These are phyloP conservation scores for Sycophila sp. DNA, from an alignment of 1,140 invertebrate species.

Conservation along the genomic window DNA sequence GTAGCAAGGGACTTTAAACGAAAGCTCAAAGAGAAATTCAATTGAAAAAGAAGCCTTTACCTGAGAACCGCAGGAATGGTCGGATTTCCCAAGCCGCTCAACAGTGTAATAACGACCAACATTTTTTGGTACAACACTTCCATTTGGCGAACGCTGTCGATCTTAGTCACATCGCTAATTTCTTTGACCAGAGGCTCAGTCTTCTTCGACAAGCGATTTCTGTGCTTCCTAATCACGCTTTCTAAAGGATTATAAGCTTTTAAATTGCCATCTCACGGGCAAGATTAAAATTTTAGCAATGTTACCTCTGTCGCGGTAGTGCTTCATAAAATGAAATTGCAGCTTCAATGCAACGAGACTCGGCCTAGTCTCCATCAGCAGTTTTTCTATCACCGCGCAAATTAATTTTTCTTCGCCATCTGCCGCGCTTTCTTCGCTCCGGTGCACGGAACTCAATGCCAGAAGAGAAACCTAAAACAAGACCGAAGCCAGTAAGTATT, in stretches of 20 bases:
- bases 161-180: constrained; percentile 66
- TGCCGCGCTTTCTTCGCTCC: constrained; percentile 32
- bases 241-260: constrained; percentile 53
- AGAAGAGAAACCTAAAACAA: constrained; percentile 41
- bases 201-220: constrained; percentile 63
- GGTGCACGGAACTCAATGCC: constrained; percentile 49
- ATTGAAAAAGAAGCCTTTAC: constrained; percentile 54
- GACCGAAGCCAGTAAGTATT: background rate
- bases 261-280: no score
- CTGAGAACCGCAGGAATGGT: constrained; percentile 64
- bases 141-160: constrained; percentile 59
- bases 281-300: no score
- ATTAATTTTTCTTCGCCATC: constrained; percentile 12
- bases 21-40: background rate
- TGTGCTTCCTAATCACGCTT: constrained; percentile 66
- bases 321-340: constrained; percentile 77
- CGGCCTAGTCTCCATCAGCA: constrained; percentile 53
- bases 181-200: constrained; percentile 68
- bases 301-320: constrained; percentile 72
- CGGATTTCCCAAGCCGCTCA: constrained; percentile 74
- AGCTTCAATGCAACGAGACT: constrained; percentile 70
- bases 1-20: no score
- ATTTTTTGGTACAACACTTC: constrained; percentile 73
- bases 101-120: constrained; percentile 70
- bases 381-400: constrained; percentile 43